Base-by-base conservation (phyloP, 1,140 invertebrate species). In the Diprion similis region DNA sequence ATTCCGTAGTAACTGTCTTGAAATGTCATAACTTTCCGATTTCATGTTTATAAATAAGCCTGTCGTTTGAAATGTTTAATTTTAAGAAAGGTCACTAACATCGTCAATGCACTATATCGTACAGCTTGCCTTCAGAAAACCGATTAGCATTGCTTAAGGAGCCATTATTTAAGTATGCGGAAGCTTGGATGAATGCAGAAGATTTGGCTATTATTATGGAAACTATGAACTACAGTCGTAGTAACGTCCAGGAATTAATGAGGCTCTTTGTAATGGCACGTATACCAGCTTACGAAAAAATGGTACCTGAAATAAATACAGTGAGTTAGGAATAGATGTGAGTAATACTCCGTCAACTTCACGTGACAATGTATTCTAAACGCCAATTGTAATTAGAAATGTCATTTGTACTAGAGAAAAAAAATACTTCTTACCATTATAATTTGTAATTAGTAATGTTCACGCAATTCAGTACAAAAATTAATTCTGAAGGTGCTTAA, bases 161-260 rank as follows among this genome's bases (percentile, higher is more conserved):
- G 11, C 51, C 51, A 17, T 15, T 8, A 59, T 59, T 59, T 59
- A 59, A 59, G n/a, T 6, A 59, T 17, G 51, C 51, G n/a, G n/a
- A 15, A 17, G n/a, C 51, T 15, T 59, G 51, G 51, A 59, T 59
- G 51, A 59, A 13, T 17, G 51, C 11, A 9, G 51, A 59, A 59
- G 51, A 59, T 17, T 13, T 59, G n/a, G 51, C 51, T 59, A 17
- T 59, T 17, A 17, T 59, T 13, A 59, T 59, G 51, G 11, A 59
- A 17, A 59, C 51, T 59, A 59, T 59, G 51, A 59, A 59, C 51
- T 59, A 9, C n/a, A 59, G n/a, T 59, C 51, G 51, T 59, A 59
- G 51, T 59, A 13, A 59, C n/a, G 9, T 17, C n/a, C 7, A 17
- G 9, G n/a, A 9, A 59, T 59, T 59, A 17, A 8, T 59, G 51